Evolutionary conservation across 2,888 invertebrate species (phyloP).

Genomic region (Nemoura dubitans): DNA sequence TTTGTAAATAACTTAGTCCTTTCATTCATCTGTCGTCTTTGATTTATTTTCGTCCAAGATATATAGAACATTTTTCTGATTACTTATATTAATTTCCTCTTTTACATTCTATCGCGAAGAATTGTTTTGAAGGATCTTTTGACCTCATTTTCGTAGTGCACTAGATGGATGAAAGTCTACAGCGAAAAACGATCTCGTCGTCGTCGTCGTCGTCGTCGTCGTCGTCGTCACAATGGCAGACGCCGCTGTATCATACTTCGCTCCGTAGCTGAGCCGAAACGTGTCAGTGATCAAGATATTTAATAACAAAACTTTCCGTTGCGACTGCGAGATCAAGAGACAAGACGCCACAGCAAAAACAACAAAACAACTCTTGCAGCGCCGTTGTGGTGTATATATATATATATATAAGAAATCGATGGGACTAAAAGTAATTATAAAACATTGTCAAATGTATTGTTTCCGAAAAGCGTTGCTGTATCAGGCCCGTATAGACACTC

Average conservation of each 20-base stretch:
- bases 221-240: background rate
- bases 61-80: background rate
- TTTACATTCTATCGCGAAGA: background rate
- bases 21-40: background rate
- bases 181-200: no score
- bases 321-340: background rate
- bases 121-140: background rate
- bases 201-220: no score
- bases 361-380: background rate
- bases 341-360: background rate
- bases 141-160: no score
- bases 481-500: background rate
- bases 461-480: background rate
- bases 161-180: no score
- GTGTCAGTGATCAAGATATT: background rate
- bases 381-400: no score
- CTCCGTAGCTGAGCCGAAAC: background rate
- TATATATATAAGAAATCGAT: conserved; percentile 1
- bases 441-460: background rate
- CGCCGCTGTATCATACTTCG: background rate
- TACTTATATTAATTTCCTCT: background rate
- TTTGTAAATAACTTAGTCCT: background rate
- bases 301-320: conserved; percentile 4
- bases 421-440: background rate
- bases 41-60: background rate